Conservation (phyloP, 1,140 invertebrate genomes). For the Xylocopa sonorina region DNA sequence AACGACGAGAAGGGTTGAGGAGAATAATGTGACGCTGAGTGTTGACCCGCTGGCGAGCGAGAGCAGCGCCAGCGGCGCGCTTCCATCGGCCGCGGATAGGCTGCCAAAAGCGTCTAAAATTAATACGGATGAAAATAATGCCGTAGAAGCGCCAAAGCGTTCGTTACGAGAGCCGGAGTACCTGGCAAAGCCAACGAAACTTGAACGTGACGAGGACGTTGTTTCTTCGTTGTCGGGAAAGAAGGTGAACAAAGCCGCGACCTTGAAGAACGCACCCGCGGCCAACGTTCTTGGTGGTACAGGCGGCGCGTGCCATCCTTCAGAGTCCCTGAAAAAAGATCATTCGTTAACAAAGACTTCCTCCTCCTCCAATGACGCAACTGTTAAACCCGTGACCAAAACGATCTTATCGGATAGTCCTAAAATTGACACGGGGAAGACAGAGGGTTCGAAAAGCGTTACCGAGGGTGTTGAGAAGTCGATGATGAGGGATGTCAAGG, state of each 20-base stretch:
- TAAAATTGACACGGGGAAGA: constrained; percentile 5
- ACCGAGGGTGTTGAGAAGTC: neutral
- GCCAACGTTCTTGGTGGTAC: neutral
- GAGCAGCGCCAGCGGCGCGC: constrained; percentile 42
- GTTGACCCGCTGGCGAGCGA: constrained; percentile 36
- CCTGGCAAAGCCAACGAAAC: constrained; percentile 54
- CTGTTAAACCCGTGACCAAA: neutral
- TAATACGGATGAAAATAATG: constrained; percentile 70
- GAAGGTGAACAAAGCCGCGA: constrained; percentile 48
- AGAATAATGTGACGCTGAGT: constrained; percentile 3
- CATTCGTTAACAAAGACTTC: neutral
- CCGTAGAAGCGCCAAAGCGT: constrained; percentile 66
- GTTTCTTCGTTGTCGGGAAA: constrained; percentile 45
- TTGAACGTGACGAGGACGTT: constrained; percentile 26
- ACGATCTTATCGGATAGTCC: constrained; percentile 36
- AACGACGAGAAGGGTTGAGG: neutral
- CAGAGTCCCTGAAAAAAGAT: neutral
- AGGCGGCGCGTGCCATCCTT: neutral
- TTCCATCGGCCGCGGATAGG: constrained; percentile 19
- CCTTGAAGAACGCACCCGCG: constrained; percentile 35
- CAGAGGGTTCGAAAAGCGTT: neutral
- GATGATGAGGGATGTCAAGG: neutral
- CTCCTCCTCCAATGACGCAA: neutral
- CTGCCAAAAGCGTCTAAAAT: constrained; percentile 72
- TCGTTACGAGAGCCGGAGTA: constrained; percentile 53